Evolutionary conservation across 2,888 invertebrate species (phyloP).

Genomic region (Aspidiotus destructor): DNA sequence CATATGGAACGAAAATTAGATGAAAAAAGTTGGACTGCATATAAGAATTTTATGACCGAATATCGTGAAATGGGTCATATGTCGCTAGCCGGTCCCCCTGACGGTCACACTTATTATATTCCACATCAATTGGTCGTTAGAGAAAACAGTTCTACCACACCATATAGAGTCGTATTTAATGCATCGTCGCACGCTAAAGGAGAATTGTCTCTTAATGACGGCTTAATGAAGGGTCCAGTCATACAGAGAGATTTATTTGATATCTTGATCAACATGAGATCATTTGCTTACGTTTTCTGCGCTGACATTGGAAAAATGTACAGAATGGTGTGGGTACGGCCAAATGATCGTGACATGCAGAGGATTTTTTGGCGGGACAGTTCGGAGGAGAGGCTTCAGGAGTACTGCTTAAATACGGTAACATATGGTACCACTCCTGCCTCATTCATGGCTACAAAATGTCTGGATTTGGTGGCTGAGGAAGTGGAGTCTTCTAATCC

Average conservation of each 20-base stretch:
- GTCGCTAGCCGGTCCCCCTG: neutral
- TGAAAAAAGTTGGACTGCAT: neutral
- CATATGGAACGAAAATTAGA: neutral
- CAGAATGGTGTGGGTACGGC: neutral
- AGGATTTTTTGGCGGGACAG: neutral
- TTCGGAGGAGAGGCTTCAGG: neutral
- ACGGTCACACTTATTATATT: neutral
- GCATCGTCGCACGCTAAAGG: neutral
- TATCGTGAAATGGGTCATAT: neutral
- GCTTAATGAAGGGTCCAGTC: constrained; percentile 1
- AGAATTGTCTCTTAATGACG: neutral
- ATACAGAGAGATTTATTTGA: neutral
- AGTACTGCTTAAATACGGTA: neutral
- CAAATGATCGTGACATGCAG: constrained; percentile 3
- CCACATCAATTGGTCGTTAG: neutral
- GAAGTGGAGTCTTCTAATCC: neutral
- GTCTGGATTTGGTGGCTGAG: neutral
- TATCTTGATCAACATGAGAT: neutral
- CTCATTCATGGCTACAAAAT: neutral
- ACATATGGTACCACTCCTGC: neutral
- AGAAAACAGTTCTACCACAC: too few species aligned
- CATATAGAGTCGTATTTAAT: constrained; percentile 1
- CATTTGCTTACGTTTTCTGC: neutral
- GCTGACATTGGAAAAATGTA: neutral
- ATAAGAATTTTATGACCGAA: neutral